These are phyloP conservation scores for Holcopasites calliopsidis DNA, from an alignment of 1,140 invertebrate species.

Conservation along the genomic window DNA sequence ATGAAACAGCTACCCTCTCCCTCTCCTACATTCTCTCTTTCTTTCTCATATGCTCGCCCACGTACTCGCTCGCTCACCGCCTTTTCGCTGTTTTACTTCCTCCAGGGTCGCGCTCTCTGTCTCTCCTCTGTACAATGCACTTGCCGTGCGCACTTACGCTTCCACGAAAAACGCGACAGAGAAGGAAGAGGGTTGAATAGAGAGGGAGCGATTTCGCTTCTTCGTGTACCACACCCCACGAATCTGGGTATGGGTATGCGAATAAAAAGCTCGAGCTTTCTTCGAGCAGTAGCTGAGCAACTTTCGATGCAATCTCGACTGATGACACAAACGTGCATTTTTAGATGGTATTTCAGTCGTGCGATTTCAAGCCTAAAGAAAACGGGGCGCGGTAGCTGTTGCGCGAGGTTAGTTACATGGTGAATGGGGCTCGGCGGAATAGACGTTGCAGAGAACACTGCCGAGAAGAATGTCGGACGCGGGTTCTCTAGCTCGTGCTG, in stretches of 20 bases:
- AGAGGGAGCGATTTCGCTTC: constrained; percentile 22
- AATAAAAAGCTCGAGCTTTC: constrained; percentile 40
- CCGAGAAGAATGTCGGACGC: constrained; percentile 67
- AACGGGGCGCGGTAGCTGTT: constrained; percentile 3
- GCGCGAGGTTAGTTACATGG: constrained; percentile 60
- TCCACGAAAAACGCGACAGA: constrained; percentile 21
- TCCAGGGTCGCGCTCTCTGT: constrained; percentile 10
- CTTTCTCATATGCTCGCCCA: constrained; percentile 23
- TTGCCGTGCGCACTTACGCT: constrained; percentile 8
- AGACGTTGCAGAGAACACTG: constrained; percentile 66
- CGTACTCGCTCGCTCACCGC: constrained; percentile 13
- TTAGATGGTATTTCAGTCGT: constrained; percentile 36
- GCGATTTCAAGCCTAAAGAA: not conserved
- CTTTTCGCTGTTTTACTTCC: constrained; percentile 24
- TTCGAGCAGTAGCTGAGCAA: constrained; percentile 38
- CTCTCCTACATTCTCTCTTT: constrained; percentile 41
- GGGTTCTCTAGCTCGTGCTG: constrained; percentile 24
- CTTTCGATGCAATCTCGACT: constrained; percentile 25
- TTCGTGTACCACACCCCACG: constrained; percentile 49
- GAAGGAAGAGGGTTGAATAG: not conserved
- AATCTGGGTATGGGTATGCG: constrained; percentile 21
- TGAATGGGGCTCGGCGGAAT: constrained; percentile 60
- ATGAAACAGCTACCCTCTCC: constrained; percentile 75
- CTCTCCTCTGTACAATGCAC: constrained; percentile 40
- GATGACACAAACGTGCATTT: constrained; percentile 15